Evolutionary conservation across 2,113 vertebrate genomes (phyloP), one percentile per base, ranked within the genome.

Genomic region (Forbesichthys agassizii): DNA sequence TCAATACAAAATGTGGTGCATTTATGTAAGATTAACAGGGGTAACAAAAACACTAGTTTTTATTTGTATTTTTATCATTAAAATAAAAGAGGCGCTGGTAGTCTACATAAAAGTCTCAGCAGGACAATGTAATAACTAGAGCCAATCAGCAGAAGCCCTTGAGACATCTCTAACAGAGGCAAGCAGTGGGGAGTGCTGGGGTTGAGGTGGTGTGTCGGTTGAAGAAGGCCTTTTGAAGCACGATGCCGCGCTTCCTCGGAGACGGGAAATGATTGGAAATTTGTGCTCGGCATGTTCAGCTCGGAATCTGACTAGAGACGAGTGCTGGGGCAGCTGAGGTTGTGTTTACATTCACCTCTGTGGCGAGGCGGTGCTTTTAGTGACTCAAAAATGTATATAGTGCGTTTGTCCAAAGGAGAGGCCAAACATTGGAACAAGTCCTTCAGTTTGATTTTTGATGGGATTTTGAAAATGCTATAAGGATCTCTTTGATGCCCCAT

Each of bases 391-490:
- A 81, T 62, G 57, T 63, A 75, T 47, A 67, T 54, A 47, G 69
- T 10, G 61, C 48, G 7, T 27, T 33, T 53, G 75, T 42, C 55
- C 11, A 57, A 65, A 68, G 67, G 14, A 58, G 69, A 77, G 61
- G 72, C 70, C 77, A 71, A 46, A 63, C 65, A 61, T 59, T 52
- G 48, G 61, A 73, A 76, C 66, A 75, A 75, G 77, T 33, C 68
- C 68, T 65, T 5, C 12, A 5, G 18, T 71, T 71, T 70, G 71
- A 68, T 79, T 82, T 79, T 57, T 78, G 79, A 83, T 67, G 76
- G 75, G 59, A 75, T 82, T 85, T 85, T 71, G 61, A 82, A 81
- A 84, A 86, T 63, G 80, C 36, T 84, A 77, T 75, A 79, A 73
- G 63, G 79, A 57, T 82, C 70, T 82, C 70, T 71, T 59, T 77